Percentiles rank a stretch among this genome's conserved stretches.
Conservation (phyloP, 2,797 vertebrate genomes). For the Apogon hyalosoma region DNA sequence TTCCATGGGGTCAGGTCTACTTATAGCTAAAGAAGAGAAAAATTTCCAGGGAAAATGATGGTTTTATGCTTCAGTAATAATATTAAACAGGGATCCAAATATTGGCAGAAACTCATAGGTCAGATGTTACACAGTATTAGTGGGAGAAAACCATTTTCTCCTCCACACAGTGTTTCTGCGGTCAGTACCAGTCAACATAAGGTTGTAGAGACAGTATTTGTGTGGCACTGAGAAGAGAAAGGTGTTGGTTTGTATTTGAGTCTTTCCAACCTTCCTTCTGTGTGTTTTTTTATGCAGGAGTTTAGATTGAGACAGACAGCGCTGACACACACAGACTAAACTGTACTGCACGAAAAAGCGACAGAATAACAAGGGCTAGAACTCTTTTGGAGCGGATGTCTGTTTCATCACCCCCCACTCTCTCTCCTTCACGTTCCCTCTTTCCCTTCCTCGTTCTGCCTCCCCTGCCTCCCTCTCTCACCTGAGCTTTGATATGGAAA, state of each 20-base stretch:
- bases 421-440: slow-evolving; percentile 35
- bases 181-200: slow-evolving; percentile 52
- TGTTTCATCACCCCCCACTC: slow-evolving; percentile 62
- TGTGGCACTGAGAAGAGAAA: slow-evolving; percentile 54
- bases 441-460: slow-evolving; percentile 39
- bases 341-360: slow-evolving; percentile 65
- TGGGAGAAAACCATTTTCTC: slow-evolving; percentile 53
- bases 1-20: slow-evolving; percentile 70
- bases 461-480: slow-evolving; percentile 67
- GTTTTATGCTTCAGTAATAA: slow-evolving; percentile 69
- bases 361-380: slow-evolving; percentile 71
- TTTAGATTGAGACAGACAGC: slow-evolving; percentile 79
- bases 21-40: slow-evolving; percentile 68
- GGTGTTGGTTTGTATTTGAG: slow-evolving; percentile 58
- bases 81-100: slow-evolving; percentile 74
- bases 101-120: slow-evolving; percentile 67
- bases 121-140: slow-evolving; percentile 58
- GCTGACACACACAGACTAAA: slow-evolving; percentile 76
- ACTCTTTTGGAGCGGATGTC: slow-evolving; percentile 68
- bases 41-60: slow-evolving; percentile 71
- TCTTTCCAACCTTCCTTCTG: slow-evolving; percentile 55
- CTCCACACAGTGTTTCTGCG: slow-evolving; percentile 45
- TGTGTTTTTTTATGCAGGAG: slow-evolving; percentile 60
- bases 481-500: slow-evolving; percentile 86
- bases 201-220: slow-evolving; percentile 48